Evolutionary conservation across 2,113 vertebrate species (phyloP).

Genomic region (Odontophorus gujanensis): DNA sequence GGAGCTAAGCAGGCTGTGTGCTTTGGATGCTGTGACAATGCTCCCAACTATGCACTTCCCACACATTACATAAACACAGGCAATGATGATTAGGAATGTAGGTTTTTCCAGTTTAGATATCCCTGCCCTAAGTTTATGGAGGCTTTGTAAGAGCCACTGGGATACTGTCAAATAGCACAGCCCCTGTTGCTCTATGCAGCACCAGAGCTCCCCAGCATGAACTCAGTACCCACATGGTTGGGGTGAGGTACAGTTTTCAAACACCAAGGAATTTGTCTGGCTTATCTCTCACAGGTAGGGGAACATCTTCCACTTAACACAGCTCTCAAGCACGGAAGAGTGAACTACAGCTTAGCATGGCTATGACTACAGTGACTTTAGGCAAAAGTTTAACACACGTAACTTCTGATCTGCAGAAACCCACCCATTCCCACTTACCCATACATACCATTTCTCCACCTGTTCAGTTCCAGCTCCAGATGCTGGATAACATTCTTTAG

Average conservation of each 20-base stretch:
- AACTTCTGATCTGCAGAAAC: neutral
- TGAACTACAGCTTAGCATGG: neutral
- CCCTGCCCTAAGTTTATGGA: neutral
- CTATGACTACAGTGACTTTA: neutral
- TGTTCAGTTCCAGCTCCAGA: constrained; percentile 89
- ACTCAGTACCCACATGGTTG: neutral
- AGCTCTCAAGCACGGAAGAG: neutral
- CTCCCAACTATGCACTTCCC: neutral
- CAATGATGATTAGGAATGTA: neutral
- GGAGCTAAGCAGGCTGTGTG: neutral
- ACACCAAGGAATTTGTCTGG: neutral
- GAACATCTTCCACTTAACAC: neutral
- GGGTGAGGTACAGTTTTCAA: neutral
- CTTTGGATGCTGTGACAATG: neutral
- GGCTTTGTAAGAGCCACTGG: neutral
- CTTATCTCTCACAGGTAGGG: neutral
- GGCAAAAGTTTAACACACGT: fast-evolving
- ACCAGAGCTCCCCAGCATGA: neutral
- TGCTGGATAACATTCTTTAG: constrained; percentile 87
- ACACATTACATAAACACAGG: neutral
- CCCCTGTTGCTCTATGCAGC: neutral
- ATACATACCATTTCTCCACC: constrained; percentile 89
- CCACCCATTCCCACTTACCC: neutral
- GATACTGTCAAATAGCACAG: neutral
- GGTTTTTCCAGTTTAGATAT: neutral